These are phyloP conservation scores for Vidua macroura DNA, from an alignment of 2,113 vertebrate species.

Conservation along the genomic window DNA sequence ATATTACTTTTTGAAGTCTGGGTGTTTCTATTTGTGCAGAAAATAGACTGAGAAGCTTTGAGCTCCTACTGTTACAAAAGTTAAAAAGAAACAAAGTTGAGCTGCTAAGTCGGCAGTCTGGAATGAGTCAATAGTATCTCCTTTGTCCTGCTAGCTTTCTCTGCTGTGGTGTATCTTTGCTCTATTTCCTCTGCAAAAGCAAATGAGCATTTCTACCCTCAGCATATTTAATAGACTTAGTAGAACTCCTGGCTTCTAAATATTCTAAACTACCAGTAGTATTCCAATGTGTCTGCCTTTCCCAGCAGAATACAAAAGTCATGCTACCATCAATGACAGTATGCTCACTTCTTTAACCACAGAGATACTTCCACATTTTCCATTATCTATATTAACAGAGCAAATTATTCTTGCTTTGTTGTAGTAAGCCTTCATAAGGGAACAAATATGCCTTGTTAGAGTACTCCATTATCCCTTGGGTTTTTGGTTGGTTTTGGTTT, in stretches of 20 bases:
- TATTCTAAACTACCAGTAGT: neutral
- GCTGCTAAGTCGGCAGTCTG: conserved; percentile 68
- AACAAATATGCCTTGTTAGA: neutral
- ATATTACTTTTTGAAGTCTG: conserved; percentile 54
- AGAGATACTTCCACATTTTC: neutral
- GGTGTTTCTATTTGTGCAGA: conserved; percentile 59
- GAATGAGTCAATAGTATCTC: conserved; percentile 70
- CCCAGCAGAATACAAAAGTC: neutral
- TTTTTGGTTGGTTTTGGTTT: neutral
- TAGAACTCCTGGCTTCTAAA: neutral
- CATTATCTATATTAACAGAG: conserved; percentile 12
- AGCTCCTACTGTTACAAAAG: conserved; percentile 67
- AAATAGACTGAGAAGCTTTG: conserved; percentile 48
- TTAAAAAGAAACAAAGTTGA: conserved; percentile 67
- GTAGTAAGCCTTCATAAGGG: neutral
- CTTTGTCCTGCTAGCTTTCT: conserved; percentile 60
- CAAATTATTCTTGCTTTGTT: conserved; percentile 8
- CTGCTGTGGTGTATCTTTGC: conserved; percentile 55
- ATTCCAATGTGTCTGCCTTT: neutral
- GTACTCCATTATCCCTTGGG: neutral
- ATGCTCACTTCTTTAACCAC: neutral
- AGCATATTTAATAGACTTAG: neutral
- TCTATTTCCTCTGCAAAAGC: conserved; percentile 62
- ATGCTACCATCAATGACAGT: accelerated
- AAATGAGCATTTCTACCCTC: neutral